Evolutionary conservation across 2,113 vertebrate species (phyloP), one percentile per base, ranked within the genome.

Genomic region (Cranoglanis bouderius): DNA sequence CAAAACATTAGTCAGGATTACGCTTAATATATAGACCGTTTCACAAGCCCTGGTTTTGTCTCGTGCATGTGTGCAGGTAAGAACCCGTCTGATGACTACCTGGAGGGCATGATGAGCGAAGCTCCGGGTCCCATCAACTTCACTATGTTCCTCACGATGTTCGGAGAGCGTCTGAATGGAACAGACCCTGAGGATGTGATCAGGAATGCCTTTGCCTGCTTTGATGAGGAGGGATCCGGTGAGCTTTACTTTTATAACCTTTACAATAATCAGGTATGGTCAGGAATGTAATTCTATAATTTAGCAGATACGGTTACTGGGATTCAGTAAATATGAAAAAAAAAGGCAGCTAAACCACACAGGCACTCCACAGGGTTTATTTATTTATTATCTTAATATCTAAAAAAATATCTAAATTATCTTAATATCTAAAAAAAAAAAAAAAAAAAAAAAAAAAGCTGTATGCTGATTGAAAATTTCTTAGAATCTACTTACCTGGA

Each of bases 131-230:
- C 98, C 93, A 99, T 99, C 93, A 99, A 99, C 95, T 99, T 99
- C 96, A 99, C 98, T 92, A 99, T 99, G 98, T 99, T 99, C 95
- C 97, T 99, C 92, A 99, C 98, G 88, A 99, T 99, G 98, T 99
- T 99, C 0, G 98, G 98, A 90, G 98, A 99, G 93, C 96, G 98
- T 93, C 97, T 99, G 86, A 99, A 99, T 0, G 98, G 98, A 86
- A 99, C 98, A 0, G 98, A 99, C 94, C 98, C 98, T 0, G 98
- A 99, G 92, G 98, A 99, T 0, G 98, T 99, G 88, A 99, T 99
- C 93, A 97, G 98, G 91, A 99, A 99, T 0, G 98, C 98, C 92
- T 99, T 99, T 0, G 98, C 98, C 94, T 99, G 98, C 94, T 99
- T 99, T 0, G 98, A 99, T 0, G 98, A 99, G 93, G 98, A 99